phyloP scores from a whole-genome alignment of 1,140 invertebrate genomes.

The Drusus annulatus region DNA sequence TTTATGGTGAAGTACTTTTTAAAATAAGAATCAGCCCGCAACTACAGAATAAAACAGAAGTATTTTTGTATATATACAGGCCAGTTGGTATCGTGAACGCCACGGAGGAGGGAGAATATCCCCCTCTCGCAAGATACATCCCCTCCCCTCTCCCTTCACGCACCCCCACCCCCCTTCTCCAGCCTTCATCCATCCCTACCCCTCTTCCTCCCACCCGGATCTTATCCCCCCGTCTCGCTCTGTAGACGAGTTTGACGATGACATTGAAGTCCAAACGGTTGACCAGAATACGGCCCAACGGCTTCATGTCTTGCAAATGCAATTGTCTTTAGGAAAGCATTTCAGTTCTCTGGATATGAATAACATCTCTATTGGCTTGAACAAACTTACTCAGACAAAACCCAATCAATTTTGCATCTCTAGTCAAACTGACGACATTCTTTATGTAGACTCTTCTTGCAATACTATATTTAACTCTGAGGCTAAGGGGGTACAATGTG shows the following conservation, averaged over 20 bases:
- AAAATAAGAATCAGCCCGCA: too few relatives aligned
- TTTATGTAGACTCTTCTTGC: conserved; percentile 64
- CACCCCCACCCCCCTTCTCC: conserved; percentile 52
- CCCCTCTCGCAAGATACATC: conserved; percentile 59
- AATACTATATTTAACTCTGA: conserved; percentile 66
- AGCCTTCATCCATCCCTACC: conserved; percentile 57
- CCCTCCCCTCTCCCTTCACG: conserved; percentile 48
- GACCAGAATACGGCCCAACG: conserved; percentile 62
- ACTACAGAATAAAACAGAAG: neutral
- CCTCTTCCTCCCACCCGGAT: conserved; percentile 60
- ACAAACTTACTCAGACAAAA: conserved; percentile 64
- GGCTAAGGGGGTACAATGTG: conserved; percentile 64
- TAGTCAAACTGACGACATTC: conserved; percentile 66
- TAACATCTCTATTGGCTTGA: conserved; percentile 64
- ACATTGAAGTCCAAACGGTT: conserved; percentile 58
- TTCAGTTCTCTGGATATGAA: conserved; percentile 64
- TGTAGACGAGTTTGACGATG: conserved; percentile 56
- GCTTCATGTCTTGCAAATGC: conserved; percentile 65
- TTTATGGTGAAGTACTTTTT: too few relatives aligned
- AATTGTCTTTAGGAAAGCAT: conserved; percentile 65
- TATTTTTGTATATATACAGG: conserved; percentile 61
- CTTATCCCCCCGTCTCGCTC: conserved; percentile 61
- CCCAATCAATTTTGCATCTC: conserved; percentile 64
- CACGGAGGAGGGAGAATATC: conserved; percentile 65
- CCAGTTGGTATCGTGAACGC: conserved; percentile 67